A percentile compares a stretch with the other conserved stretches of the same genome.
phyloP scores from a whole-genome alignment of 2,113 vertebrate species.

The Psephotus haematonotus region DNA sequence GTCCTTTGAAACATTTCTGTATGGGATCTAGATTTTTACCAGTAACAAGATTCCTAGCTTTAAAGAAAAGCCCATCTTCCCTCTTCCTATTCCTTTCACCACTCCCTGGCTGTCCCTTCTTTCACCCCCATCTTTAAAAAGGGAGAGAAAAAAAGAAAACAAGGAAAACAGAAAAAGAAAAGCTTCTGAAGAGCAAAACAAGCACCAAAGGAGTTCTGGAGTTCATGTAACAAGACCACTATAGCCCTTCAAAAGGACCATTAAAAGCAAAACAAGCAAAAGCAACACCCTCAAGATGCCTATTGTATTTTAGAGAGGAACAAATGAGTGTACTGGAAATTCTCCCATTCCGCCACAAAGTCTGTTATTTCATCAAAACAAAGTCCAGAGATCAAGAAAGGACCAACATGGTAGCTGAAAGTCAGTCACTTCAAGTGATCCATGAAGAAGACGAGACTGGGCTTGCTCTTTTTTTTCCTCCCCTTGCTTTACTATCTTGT shows the following conservation, averaged over 20 bases:
- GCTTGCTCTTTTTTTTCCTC: neutral
- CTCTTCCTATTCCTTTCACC: neutral
- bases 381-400: slow-evolving; percentile 47
- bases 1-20: slow-evolving; percentile 46
- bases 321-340: slow-evolving; percentile 43
- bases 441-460: slow-evolving; percentile 4
- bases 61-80: slow-evolving; percentile 17
- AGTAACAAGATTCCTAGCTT: neutral
- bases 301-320: slow-evolving; percentile 59
- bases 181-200: slow-evolving; percentile 45
- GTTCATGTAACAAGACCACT: slow-evolving; percentile 50
- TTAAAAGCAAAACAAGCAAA: slow-evolving; percentile 62
- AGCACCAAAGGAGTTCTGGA: slow-evolving; percentile 23
- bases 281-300: slow-evolving; percentile 52
- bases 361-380: slow-evolving; percentile 34
- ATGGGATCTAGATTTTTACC: slow-evolving; percentile 46
- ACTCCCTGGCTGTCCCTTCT: neutral
- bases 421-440: slow-evolving; percentile 29
- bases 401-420: slow-evolving; percentile 30
- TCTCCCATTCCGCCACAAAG: slow-evolving; percentile 38
- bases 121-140: neutral
- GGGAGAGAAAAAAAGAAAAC: neutral
- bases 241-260: slow-evolving; percentile 45
- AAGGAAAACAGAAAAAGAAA: slow-evolving; percentile 8
- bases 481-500: slow-evolving; percentile 1